Evolutionary conservation across 2,797 vertebrate species (phyloP).

Genomic region (Sebastes oblongus): DNA sequence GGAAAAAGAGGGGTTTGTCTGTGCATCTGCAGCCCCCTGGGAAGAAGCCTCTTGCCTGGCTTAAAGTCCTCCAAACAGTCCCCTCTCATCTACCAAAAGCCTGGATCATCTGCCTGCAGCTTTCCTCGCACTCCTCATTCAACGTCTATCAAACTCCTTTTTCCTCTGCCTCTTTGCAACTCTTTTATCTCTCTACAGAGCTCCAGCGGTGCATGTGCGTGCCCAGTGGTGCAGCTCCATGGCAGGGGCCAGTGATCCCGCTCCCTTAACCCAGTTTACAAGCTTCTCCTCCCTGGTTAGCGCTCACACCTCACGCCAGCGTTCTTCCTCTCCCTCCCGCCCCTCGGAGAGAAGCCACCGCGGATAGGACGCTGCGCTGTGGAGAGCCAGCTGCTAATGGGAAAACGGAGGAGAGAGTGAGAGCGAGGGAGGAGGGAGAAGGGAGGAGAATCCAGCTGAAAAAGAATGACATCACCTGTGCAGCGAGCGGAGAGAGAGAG

Average conservation of each 20-base stretch:
- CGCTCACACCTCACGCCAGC: slow-evolving; percentile 77
- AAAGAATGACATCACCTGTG: slow-evolving; percentile 99
- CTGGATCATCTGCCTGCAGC: slow-evolving; percentile 40
- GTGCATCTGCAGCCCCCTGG: slow-evolving; percentile 46
- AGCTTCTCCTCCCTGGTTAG: slow-evolving; percentile 61
- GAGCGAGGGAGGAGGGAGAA: slow-evolving; percentile 71
- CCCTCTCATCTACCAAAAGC: slow-evolving; percentile 9
- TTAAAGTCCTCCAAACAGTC: neutral
- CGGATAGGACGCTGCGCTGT: slow-evolving; percentile 90
- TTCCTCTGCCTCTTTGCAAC: slow-evolving; percentile 43
- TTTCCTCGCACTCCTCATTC: slow-evolving; percentile 29
- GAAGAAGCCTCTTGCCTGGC: slow-evolving; percentile 39
- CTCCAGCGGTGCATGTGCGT: slow-evolving; percentile 27
- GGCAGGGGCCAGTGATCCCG: slow-evolving; percentile 36
- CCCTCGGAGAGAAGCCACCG: slow-evolving; percentile 84
- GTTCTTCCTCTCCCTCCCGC: slow-evolving; percentile 69
- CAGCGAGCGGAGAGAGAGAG: slow-evolving; percentile 67
- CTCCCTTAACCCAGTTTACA: slow-evolving; percentile 73
- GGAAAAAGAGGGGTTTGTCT: slow-evolving; percentile 34
- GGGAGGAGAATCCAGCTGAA: slow-evolving; percentile 91
- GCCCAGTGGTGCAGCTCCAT: slow-evolving; percentile 44
- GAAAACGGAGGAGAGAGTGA: slow-evolving; percentile 58
- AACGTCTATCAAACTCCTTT: slow-evolving; percentile 45
- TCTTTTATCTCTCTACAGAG: slow-evolving; percentile 46
- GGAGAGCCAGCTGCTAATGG: slow-evolving; percentile 92